Percentiles rank a stretch among this genome's conserved stretches.
Evolutionary conservation across 2,888 invertebrate species (phyloP).

Genomic region (Thymelicus acteon): DNA sequence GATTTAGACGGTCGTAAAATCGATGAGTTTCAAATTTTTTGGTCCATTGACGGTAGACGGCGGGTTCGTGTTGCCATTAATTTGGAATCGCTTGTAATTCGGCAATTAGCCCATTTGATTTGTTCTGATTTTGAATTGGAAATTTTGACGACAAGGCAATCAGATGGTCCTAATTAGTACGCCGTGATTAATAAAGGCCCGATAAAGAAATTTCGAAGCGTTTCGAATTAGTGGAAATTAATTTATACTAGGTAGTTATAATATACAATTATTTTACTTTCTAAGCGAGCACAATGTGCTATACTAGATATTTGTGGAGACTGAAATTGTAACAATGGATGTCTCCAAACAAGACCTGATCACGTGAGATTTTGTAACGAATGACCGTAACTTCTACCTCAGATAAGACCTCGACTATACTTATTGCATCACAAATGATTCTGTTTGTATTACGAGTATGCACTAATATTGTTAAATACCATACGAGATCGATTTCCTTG

Average conservation of each 20-base stretch:
- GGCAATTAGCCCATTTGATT: constrained; percentile 1
- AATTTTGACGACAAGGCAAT: constrained; percentile 9
- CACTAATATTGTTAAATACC: constrained; percentile 9
- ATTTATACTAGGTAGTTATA: too few species aligned
- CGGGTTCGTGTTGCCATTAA: constrained; percentile 17
- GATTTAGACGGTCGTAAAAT: constrained; percentile 33
- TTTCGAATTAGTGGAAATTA: neutral
- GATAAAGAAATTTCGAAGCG: neutral
- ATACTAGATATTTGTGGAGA: too few species aligned
- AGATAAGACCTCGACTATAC: too few species aligned
- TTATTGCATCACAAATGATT: too few species aligned
- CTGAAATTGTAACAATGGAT: too few species aligned
- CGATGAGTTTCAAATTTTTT: constrained; percentile 29
- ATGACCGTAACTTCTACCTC: too few species aligned
- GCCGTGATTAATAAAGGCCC: neutral
- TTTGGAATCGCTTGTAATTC: constrained; percentile 10
- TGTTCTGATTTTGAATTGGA: constrained; percentile 10
- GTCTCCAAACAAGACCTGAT: too few species aligned
- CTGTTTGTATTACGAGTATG: neutral
- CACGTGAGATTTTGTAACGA: too few species aligned
- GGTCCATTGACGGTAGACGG: constrained; percentile 13
- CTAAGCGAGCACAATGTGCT: too few species aligned
- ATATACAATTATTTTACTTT: too few species aligned
- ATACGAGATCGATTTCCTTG: constrained; percentile 22
- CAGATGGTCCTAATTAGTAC: neutral